These are phyloP conservation scores for Corythaeola cristata DNA, from an alignment of 2,113 vertebrate genomes.

Conservation along the genomic window DNA sequence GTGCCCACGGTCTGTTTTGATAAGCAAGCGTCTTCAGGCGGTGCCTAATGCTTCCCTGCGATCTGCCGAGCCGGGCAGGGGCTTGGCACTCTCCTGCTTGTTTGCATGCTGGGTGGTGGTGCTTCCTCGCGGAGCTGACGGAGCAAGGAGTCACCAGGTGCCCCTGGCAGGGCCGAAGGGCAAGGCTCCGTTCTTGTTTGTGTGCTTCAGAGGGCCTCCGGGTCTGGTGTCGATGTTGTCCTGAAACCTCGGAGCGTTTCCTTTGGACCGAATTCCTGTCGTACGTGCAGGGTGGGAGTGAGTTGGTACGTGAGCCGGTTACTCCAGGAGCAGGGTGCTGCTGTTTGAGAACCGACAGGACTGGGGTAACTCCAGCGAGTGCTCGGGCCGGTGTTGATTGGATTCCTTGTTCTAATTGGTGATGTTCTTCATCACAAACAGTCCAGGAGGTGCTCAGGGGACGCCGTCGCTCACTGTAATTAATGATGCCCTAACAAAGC, in stretches of 20 bases:
- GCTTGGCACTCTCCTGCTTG: background rate
- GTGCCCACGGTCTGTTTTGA: background rate
- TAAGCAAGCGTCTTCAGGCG: rapidly evolving
- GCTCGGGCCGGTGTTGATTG: background rate
- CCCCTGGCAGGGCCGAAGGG: rapidly evolving
- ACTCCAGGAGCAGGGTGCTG: background rate
- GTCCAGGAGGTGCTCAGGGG: background rate
- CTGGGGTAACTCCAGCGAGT: background rate
- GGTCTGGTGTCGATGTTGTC: rapidly evolving
- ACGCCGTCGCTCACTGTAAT: rapidly evolving
- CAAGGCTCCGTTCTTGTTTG: background rate
- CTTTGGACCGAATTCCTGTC: rapidly evolving
- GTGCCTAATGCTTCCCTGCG: rapidly evolving
- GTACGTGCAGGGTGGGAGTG: rapidly evolving
- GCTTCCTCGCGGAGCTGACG: background rate
- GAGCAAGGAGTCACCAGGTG: background rate
- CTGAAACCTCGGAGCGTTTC: rapidly evolving
- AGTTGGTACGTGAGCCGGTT: rapidly evolving
- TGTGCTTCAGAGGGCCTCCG: background rate
- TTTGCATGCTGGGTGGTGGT: rapidly evolving
- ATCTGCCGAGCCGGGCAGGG: rapidly evolving
- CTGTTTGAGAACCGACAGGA: rapidly evolving
- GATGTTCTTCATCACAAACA: background rate
- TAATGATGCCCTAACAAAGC: background rate
- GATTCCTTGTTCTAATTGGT: background rate